Conservation (phyloP, 2,113 vertebrate genomes). For the Istiophorus platypterus region DNA sequence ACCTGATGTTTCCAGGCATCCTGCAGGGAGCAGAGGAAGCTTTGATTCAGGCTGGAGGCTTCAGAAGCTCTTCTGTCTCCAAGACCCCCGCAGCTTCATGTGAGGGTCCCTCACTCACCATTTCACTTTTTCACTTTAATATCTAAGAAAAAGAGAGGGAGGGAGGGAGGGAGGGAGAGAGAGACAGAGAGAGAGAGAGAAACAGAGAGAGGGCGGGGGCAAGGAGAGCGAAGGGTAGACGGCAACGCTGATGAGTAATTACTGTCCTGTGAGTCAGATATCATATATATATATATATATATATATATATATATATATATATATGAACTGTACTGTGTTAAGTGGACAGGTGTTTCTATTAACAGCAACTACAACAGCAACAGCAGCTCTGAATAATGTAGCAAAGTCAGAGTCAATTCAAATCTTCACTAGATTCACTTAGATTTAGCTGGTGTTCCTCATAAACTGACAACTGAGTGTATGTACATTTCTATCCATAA, state of each 20-base stretch:
- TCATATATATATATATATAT: too few relatives aligned
- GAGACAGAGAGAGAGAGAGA: background rate
- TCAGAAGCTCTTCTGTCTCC: constrained; percentile 22
- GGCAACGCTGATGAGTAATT: background rate
- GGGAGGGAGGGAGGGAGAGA: background rate
- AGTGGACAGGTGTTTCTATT: too few relatives aligned
- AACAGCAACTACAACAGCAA: too few relatives aligned
- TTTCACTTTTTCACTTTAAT: constrained; percentile 55
- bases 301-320: too few relatives aligned
- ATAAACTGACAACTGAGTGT: too few relatives aligned
- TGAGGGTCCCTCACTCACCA: constrained; percentile 41
- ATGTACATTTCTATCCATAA: too few relatives aligned
- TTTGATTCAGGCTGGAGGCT: constrained; percentile 1
- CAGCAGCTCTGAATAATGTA: too few relatives aligned
- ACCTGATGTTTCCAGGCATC: constrained; percentile 69
- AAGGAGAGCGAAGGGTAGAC: background rate
- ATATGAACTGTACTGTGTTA: too few relatives aligned
- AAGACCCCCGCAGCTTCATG: constrained; percentile 33
- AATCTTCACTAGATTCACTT: too few relatives aligned
- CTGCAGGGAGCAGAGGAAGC: constrained; percentile 27
- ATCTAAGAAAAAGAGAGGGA: constrained; percentile 32
- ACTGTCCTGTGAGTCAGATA: background rate
- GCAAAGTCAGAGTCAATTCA: too few relatives aligned
- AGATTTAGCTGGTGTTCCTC: too few relatives aligned
- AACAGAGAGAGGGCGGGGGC: background rate